Evolutionary conservation across 2,113 vertebrate species (phyloP).

Genomic region (Tyto alba): DNA sequence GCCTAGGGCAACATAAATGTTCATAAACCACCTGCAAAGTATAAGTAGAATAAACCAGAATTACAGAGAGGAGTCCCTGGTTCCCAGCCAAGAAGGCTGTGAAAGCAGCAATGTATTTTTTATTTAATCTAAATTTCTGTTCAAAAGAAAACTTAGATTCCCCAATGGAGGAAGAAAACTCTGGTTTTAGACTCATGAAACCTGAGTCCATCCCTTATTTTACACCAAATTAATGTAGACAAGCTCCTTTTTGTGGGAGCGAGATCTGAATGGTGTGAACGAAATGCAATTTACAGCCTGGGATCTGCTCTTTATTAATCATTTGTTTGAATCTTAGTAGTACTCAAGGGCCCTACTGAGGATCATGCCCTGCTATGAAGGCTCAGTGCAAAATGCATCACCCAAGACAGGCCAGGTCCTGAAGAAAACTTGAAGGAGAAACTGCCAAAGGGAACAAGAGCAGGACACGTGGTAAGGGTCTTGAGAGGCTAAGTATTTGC

Average conservation of each 20-base stretch:
- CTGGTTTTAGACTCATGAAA: constrained; percentile 29
- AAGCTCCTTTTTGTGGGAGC: constrained; percentile 5
- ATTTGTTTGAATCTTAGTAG: constrained; percentile 21
- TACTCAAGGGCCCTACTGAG: not conserved
- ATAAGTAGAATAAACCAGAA: constrained; percentile 23
- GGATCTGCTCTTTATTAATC: constrained; percentile 55
- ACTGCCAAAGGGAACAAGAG: not conserved
- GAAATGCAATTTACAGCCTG: constrained; percentile 26
- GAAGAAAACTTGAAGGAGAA: not conserved
- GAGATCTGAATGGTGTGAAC: constrained; percentile 26
- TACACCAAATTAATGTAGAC: constrained; percentile 42
- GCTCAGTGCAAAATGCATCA: not conserved
- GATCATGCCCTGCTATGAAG: not conserved
- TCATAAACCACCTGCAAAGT: constrained; percentile 51
- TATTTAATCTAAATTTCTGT: constrained; percentile 51
- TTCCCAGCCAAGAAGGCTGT: constrained; percentile 6
- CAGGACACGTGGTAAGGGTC: not conserved
- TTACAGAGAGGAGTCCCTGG: not conserved
- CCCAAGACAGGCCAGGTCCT: not conserved
- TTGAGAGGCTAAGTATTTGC: constrained; percentile 1
- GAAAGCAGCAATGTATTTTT: constrained; percentile 44
- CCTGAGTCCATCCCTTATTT: constrained; percentile 32
- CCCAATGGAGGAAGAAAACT: constrained; percentile 28
- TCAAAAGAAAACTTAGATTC: constrained; percentile 51
- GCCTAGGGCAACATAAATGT: not conserved